A percentile compares a stretch with the other conserved stretches of the same genome.
Evolutionary conservation across 2,888 invertebrate species (phyloP).

Genomic region (Andrena trimmerana): DNA sequence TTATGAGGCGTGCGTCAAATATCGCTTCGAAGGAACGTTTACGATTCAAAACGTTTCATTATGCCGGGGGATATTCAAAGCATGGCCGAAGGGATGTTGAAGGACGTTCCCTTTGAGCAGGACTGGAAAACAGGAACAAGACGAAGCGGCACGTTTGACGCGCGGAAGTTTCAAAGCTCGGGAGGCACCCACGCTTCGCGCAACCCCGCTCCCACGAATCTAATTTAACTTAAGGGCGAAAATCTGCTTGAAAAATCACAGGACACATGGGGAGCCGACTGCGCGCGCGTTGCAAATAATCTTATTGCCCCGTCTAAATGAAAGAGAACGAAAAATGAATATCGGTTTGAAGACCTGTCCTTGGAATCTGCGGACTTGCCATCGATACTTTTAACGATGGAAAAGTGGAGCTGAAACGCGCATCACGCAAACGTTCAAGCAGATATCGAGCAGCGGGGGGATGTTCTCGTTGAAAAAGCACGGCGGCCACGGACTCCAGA

Average conservation of each 20-base stretch:
- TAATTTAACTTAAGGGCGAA: slow-evolving; percentile 34
- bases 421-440: not conserved
- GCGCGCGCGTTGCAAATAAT: slow-evolving; percentile 18
- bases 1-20: not conserved
- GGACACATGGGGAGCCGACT: slow-evolving; percentile 2
- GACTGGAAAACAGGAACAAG: slow-evolving; percentile 19
- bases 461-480: slow-evolving; percentile 5
- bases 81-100: not conserved
- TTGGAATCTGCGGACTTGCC: not conserved
- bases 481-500: slow-evolving; percentile 69
- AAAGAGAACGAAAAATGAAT: not conserved
- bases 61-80: not conserved
- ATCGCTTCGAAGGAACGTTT: not conserved
- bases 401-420: slow-evolving; percentile 29
- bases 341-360: not conserved
- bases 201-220: slow-evolving; percentile 9
- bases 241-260: slow-evolving; percentile 50
- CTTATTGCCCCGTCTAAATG: slow-evolving; percentile 11
- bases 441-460: slow-evolving; percentile 1
- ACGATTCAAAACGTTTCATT: not conserved
- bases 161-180: slow-evolving; percentile 35
- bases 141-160: not conserved
- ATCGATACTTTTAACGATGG: not conserved
- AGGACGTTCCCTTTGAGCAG: not conserved
- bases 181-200: slow-evolving; percentile 19